Percentiles rank a stretch among this genome's conserved stretches.
Conservation (phyloP, 2,113 vertebrate species). For the Mungos mungo region DNA sequence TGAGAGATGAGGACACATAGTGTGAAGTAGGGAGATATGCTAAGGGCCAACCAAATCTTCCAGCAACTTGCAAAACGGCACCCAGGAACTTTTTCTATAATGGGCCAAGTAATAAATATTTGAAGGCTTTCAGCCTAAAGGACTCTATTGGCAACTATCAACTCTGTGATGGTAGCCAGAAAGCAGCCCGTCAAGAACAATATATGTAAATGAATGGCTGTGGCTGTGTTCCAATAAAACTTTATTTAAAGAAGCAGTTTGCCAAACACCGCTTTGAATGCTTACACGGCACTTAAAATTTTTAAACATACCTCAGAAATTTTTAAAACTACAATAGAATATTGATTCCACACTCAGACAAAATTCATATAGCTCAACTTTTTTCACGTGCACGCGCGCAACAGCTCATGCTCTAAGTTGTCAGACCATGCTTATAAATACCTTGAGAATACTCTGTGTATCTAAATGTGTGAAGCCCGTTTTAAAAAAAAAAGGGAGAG, state of each 20-base stretch:
- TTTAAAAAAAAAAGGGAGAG: slow-evolving; percentile 18
- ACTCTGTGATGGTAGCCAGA: not conserved
- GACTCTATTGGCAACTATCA: not conserved
- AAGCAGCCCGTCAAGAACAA: not conserved
- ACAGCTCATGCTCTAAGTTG: not conserved
- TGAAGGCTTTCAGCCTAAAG: not conserved
- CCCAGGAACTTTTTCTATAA: not conserved
- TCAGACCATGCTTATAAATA: slow-evolving; percentile 60
- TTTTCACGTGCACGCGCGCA: not conserved
- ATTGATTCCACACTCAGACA: not conserved
- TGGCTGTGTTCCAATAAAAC: not conserved
- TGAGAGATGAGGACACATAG: not conserved
- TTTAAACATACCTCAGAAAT: not conserved
- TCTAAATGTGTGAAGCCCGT: not conserved
- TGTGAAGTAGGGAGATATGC: not conserved
- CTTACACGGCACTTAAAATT: not conserved
- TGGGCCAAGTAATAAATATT: not conserved
- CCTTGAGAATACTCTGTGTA: slow-evolving; percentile 34
- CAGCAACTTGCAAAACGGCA: not conserved
- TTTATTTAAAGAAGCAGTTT: not conserved
- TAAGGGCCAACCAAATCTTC: not conserved
- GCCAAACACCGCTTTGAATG: not conserved
- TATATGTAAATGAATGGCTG: not conserved
- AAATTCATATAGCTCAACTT: slow-evolving; percentile 35
- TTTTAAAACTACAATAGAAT: not conserved